Evolutionary conservation across 2,888 invertebrate species (phyloP).

Genomic region (Metellina segmentata): DNA sequence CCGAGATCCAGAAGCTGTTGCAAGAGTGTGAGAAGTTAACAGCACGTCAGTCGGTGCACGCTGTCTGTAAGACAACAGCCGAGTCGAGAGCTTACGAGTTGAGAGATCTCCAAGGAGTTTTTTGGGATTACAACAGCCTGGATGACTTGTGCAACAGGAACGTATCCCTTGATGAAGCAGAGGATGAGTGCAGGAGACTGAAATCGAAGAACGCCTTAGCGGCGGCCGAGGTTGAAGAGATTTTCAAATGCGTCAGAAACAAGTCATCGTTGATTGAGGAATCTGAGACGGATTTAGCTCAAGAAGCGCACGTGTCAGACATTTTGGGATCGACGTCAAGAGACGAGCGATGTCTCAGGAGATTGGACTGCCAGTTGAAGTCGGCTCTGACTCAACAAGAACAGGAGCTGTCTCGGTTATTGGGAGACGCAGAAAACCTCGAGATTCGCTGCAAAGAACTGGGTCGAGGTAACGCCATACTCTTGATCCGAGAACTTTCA

Average conservation of each 20-base stretch:
- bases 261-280: slow-evolving; percentile 12
- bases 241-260: slow-evolving; percentile 33
- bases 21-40: slow-evolving; percentile 15
- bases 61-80: slow-evolving; percentile 31
- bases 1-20: slow-evolving; percentile 43
- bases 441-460: slow-evolving; percentile 11
- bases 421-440: neutral
- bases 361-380: slow-evolving; percentile 19
- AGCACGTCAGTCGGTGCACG: neutral
- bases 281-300: slow-evolving; percentile 21
- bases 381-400: neutral
- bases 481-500: neutral
- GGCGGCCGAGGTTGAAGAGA: slow-evolving; percentile 13
- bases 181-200: neutral
- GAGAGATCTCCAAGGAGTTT: slow-evolving; percentile 2
- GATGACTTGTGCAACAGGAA: slow-evolving; percentile 22
- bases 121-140: slow-evolving; percentile 29
- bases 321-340: slow-evolving; percentile 18
- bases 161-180: neutral
- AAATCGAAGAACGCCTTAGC: slow-evolving; percentile 5
- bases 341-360: neutral
- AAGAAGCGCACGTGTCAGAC: slow-evolving; percentile 23
- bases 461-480: neutral
- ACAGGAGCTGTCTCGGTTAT: neutral
- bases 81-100: slow-evolving; percentile 39